A percentile compares a stretch with the other conserved stretches of the same genome.
Evolutionary conservation across 2,113 vertebrate species (phyloP).

Genomic region (Phasianus colchicus): DNA sequence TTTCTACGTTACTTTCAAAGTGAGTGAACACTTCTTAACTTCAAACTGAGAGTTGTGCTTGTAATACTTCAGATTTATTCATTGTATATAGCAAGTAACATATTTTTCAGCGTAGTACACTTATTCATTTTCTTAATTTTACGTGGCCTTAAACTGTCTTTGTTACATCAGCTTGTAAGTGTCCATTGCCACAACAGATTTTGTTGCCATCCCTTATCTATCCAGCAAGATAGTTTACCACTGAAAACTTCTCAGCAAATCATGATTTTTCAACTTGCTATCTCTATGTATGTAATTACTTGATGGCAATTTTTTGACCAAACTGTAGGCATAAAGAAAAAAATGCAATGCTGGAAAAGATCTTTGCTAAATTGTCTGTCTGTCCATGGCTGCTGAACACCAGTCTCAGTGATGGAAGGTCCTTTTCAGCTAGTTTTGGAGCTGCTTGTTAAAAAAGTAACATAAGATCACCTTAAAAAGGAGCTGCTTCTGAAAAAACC

Average conservation of each 20-base stretch:
- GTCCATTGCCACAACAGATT: not conserved
- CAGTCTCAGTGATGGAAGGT: not conserved
- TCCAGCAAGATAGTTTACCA: not conserved
- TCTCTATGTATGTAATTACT: not conserved
- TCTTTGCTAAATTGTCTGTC: not conserved
- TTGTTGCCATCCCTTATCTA: not conserved
- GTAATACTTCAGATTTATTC: not conserved
- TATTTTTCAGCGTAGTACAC: not conserved
- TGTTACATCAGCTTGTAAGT: not conserved
- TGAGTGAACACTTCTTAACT: not conserved
- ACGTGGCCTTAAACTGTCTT: not conserved
- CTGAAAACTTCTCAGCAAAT: not conserved
- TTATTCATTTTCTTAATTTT: not conserved
- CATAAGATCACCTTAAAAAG: not conserved
- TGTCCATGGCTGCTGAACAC: not conserved
- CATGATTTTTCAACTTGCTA: not conserved
- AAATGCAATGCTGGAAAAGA: not conserved
- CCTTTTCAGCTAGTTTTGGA: not conserved
- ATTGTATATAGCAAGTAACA: not conserved
- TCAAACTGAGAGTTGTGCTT: not conserved
- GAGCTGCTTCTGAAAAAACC: not conserved
- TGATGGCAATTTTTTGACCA: not conserved
- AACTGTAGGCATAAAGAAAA: not conserved
- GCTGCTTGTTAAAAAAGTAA: not conserved
- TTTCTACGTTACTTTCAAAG: not conserved